phyloP scores from a whole-genome alignment of 2,888 invertebrate species.

The Hyposoter didymator region DNA sequence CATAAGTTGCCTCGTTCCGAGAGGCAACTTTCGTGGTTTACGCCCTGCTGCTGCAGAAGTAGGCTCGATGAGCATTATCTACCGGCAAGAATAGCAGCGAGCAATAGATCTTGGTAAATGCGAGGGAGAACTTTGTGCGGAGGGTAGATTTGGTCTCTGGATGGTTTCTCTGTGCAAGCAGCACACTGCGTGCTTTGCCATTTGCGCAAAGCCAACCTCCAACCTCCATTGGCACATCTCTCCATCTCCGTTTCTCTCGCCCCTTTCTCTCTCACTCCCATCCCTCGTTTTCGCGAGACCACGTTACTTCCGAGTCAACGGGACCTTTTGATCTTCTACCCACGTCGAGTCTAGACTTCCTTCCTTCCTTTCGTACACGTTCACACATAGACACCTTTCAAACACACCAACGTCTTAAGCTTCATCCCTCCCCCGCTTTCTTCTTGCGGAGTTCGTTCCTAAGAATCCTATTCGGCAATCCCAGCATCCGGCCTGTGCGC shows the following conservation, averaged over 20 bases:
- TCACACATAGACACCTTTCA: slow-evolving; percentile 15
- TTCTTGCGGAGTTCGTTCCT: background rate
- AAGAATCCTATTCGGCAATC: slow-evolving; percentile 20
- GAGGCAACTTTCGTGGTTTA: background rate
- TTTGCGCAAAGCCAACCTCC: slow-evolving; percentile 72
- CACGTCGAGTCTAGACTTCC: slow-evolving; percentile 77
- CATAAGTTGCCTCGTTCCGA: background rate
- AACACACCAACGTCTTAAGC: slow-evolving; percentile 20
- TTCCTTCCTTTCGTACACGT: slow-evolving; percentile 60
- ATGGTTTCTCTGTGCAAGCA: slow-evolving; percentile 60
- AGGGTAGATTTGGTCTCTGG: slow-evolving; percentile 50
- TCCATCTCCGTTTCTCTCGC: background rate
- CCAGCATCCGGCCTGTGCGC: background rate
- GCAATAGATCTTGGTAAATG: slow-evolving; percentile 18
- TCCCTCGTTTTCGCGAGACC: slow-evolving; percentile 66
- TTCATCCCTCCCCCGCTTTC: slow-evolving; percentile 42
- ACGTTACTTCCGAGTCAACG: slow-evolving; percentile 80
- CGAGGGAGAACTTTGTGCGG: slow-evolving; percentile 36
- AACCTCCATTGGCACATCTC: slow-evolving; percentile 25
- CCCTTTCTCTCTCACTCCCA: slow-evolving; percentile 14
- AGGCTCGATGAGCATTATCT: background rate
- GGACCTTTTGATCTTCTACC: slow-evolving; percentile 79
- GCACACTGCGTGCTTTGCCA: slow-evolving; percentile 69
- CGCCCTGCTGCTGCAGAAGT: background rate
- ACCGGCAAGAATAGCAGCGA: slow-evolving; percentile 35